Conservation (phyloP, 2,797 vertebrate species). For the Oreortyx pictus region DNA sequence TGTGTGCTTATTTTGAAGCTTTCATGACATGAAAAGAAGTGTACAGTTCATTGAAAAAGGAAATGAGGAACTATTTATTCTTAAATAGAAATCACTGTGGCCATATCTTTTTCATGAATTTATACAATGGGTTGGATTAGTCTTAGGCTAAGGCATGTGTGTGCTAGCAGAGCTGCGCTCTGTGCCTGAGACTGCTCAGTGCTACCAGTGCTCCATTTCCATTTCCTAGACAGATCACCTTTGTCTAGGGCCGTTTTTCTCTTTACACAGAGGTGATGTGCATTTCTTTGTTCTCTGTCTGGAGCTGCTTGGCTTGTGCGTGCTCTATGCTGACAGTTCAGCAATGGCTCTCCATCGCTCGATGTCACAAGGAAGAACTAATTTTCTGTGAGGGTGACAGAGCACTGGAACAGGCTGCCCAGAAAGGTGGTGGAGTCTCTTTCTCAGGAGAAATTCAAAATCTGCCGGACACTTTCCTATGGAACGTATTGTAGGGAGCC, state of each 20-base stretch:
- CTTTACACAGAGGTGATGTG: background rate
- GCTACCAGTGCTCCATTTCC: background rate
- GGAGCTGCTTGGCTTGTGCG: background rate
- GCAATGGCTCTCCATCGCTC: background rate
- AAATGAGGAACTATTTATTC: constrained; percentile 31
- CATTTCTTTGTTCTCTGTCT: background rate
- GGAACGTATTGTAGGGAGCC: too few species aligned
- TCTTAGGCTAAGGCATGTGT: background rate
- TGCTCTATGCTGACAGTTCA: background rate
- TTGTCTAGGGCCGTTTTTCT: background rate
- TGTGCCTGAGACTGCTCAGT: background rate
- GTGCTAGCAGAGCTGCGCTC: background rate
- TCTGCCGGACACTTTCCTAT: too few species aligned
- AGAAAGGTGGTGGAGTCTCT: too few species aligned
- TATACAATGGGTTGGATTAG: constrained; percentile 22
- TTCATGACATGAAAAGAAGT: background rate
- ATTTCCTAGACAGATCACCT: background rate
- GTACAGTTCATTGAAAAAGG: background rate
- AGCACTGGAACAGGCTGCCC: too few species aligned
- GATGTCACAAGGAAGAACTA: too few species aligned
- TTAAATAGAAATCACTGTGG: constrained; percentile 25
- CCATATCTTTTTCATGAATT: background rate
- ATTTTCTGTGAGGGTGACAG: too few species aligned
- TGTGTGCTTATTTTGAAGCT: constrained; percentile 26
- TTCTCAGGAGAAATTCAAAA: too few species aligned